Evolutionary conservation across 2,113 vertebrate species (phyloP).

Genomic region (Antechinus flavipes): DNA sequence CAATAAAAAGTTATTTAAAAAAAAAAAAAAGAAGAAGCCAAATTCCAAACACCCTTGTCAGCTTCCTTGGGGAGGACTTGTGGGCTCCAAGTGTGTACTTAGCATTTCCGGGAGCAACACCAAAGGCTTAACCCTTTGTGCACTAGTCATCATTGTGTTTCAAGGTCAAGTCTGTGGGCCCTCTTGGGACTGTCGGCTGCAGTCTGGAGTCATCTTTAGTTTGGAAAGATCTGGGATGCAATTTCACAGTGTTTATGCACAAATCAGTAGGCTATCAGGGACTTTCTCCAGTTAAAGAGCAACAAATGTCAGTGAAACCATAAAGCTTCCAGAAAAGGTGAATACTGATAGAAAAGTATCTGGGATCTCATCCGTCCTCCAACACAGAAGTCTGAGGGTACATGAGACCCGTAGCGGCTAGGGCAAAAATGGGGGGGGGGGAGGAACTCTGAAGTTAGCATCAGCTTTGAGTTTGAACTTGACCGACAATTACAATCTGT

Average conservation of each 20-base stretch:
- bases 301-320: neutral
- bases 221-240: too few relatives aligned
- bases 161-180: neutral
- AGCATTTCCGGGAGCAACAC: neutral
- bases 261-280: neutral
- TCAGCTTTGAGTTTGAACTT: too few relatives aligned
- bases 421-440: too few relatives aligned
- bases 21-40: neutral
- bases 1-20: too few relatives aligned
- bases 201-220: neutral
- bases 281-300: neutral
- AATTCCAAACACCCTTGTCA: neutral
- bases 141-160: neutral
- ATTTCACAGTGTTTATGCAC: too few relatives aligned
- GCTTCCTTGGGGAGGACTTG: neutral
- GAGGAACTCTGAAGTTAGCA: too few relatives aligned
- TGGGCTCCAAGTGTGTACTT: neutral
- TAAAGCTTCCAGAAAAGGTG: neutral
- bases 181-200: neutral
- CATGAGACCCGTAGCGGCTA: too few relatives aligned
- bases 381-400: too few relatives aligned
- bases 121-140: neutral
- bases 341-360: too few relatives aligned
- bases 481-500: too few relatives aligned
- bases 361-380: too few relatives aligned